Evolutionary conservation across 2,113 vertebrate species (phyloP), one percentile per base, ranked within the genome.

Genomic region (Trematocara macrostoma): DNA sequence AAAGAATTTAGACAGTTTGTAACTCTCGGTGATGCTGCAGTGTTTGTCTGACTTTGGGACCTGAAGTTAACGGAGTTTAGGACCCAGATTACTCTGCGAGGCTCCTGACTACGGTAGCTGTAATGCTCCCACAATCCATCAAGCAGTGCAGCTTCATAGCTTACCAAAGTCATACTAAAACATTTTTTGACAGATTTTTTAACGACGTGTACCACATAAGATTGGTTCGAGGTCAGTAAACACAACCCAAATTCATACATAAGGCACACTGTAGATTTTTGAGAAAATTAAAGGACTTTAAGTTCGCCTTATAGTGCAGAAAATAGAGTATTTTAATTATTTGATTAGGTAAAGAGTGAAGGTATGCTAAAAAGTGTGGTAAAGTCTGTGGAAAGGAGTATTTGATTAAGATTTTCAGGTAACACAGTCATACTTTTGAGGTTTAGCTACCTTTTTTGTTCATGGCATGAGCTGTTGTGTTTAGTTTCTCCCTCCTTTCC

Each of bases 201-300:
- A 29, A 29, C 1, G 26, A 29, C 26, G 26, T 29, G 26, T 29
- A 29, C 26, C 26, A 29, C 26, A 29, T 29, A 29, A 29, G 26
- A 29, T 29, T 29, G 3, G 26, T 29, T 29, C 26, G 26, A 29
- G 26, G 26, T 29, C 26, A 29, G 26, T 29, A 29, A 29, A 29
- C 26, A 29, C 26, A 29, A 29, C 26, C 26, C 26, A 29, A 29
- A 29, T 29, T 55, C 52, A 55, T 7, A 55, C 20, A 26, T 55
- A 12, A 55, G 52, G 20, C 0, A 6, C 52, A 0, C 20, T 55
- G 52, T 26, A 0, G 0, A 26, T 55, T 12, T 55, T 55, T 0
- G 11, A 0, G 53, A 55, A 55, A 7, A 12, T 55, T 12, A 0
- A 23, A 26, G 52, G 52, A 4, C 11, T 4, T 55, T 23, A 53